Evolutionary conservation across 1,140 invertebrate genomes (phyloP).

Genomic region (Rhopalosiphum maidis): DNA sequence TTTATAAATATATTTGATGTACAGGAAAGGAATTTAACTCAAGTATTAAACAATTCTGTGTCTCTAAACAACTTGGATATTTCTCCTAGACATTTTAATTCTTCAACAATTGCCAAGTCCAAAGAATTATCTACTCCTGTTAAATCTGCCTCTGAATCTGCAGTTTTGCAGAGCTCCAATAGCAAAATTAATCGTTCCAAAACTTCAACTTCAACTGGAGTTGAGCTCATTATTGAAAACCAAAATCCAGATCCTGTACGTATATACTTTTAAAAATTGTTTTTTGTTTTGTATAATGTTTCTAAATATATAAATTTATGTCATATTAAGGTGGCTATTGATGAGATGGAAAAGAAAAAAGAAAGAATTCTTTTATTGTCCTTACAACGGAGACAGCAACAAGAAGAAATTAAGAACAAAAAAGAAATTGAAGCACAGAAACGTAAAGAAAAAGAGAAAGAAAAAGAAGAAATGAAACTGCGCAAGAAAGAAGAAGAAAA

Average conservation of each 20-base stretch:
- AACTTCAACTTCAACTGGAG: background rate
- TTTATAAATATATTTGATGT: conserved; percentile 20
- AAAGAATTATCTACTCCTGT: conserved; percentile 40
- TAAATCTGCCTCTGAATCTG: background rate
- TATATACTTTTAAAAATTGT: background rate
- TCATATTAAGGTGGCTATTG: conserved; percentile 72
- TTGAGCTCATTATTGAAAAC: conserved; percentile 47
- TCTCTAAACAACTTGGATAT: conserved; percentile 47
- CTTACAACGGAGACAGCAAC: conserved; percentile 83
- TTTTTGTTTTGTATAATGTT: background rate
- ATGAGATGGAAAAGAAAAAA: conserved; percentile 90
- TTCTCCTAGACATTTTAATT: background rate
- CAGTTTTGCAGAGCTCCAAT: conserved; percentile 1
- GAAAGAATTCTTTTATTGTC: conserved; percentile 87
- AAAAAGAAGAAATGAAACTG: conserved; percentile 83
- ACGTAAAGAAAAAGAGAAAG: conserved; percentile 77
- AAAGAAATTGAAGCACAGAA: conserved; percentile 86
- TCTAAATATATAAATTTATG: conserved; percentile 51
- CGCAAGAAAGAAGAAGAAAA: conserved; percentile 92
- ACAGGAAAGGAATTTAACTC: conserved; percentile 60
- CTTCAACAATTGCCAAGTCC: background rate
- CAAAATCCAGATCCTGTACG: conserved; percentile 45
- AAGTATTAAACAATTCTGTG: conserved; percentile 57
- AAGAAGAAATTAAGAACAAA: conserved; percentile 83
- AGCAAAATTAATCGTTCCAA: conserved; percentile 21